Evolutionary conservation across 2,113 vertebrate genomes (phyloP), one percentile per base, ranked within the genome.

Genomic region (Ondatra zibethicus): DNA sequence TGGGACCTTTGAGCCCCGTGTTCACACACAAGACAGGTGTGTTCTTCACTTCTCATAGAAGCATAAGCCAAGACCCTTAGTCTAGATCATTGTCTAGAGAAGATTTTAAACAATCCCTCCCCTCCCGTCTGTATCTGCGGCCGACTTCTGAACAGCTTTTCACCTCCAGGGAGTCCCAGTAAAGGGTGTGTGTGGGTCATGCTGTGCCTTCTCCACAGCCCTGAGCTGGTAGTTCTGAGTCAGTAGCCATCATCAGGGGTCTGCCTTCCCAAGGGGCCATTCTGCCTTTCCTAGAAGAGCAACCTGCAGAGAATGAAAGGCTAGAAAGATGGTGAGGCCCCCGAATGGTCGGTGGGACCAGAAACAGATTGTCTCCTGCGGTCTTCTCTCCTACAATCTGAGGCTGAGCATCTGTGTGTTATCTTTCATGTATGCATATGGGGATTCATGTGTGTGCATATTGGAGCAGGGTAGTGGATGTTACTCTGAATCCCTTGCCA

Each of bases 241-340:
- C 19, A 29, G 33, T 45, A 45, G 1, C 5, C 2, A 11, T 21
- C 52, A 17, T 6, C 5, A 23, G 27, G 1, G 14, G 3, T 11
- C 61, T 66, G 7, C 65, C 47, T 45, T 77, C 13, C 36, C 47
- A 52, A 75, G 84, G 50, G 45, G 4, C 9, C 12, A 17, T 6
- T 73, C 63, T n/a, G 29, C 47, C 17, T 5, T 47, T 21, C 45
- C 36, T 42, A 55, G 42, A 45, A 45, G 80, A 68, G 55, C 52
- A 50, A 39, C 23, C 31, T 82, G 76, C 82, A 47, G 72, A 88
- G 65, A 89, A 58, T n/a, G 75, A 87, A 23, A 36, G 52, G 77
- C 29, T 17, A 63, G 39, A 89, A 91, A 23, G 61, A n/a, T 10
- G 19, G 23, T 55, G 25, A 50, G 63, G 33, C 72, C 66, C 73